Evolutionary conservation across 2,888 invertebrate genomes (phyloP), one percentile per base, ranked within the genome.

Genomic region (Orchesella flavescens): DNA sequence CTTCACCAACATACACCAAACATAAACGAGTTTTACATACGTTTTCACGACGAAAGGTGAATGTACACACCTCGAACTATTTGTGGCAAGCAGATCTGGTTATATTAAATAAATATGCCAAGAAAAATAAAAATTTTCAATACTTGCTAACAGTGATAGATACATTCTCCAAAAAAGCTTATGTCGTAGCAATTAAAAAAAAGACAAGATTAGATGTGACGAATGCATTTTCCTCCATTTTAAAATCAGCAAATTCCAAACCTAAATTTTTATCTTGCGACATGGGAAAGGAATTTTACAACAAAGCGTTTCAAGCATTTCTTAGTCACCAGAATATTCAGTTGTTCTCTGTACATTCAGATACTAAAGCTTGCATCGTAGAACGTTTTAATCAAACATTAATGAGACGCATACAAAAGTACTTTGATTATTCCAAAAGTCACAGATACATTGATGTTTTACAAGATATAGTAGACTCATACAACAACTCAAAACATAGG

Each of bases 21-120:
- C 17, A 44, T 57, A 68, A 44, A 21, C 2, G 4, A 13, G 46
- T 19, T 1, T 4, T 23, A n/a, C 69, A 78, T 19, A 57, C n/a
- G 3, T 72, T 23, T 23, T 0, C 5, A 43, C 17, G 79, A 55
- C 46, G 79, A 44, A 79, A 79, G n/a, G 55, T 57, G 21, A 73
- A 72, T n/a, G 43, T 79, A 0, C 72, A 63, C n/a, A 73, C 63
- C 63, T 79, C 73, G 4, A 79, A 72, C n/a, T 79, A 79, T 23
- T 55, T 73, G n/a, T 80, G 71, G 71, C 79, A 79, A 19, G 59
- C n/a, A 17, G 72, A 79, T 53, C 19, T 78, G 23, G 0, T 78
- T 1, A 17, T 46, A 7, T 44, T 78, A 23, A 1, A 21, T 1
- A 78, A 78, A 21, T 61, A 46, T 61, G 21, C 46, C 15, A 44